Percentiles rank a stretch among this genome's conserved stretches.
phyloP scores from a whole-genome alignment of 2,888 invertebrate species.

The Troides oblongomaculatus region DNA sequence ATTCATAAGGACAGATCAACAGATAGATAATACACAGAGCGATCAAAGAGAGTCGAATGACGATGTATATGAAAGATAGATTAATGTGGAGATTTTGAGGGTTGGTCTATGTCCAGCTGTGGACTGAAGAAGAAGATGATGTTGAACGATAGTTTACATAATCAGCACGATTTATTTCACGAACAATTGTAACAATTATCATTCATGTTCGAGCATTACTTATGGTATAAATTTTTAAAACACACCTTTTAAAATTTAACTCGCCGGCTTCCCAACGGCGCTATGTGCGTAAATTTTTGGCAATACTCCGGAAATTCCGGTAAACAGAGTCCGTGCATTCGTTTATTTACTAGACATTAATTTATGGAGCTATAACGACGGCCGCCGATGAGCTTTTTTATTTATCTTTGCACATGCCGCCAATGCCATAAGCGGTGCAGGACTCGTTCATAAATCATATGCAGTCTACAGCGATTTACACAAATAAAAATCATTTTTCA shows the following conservation, averaged over 20 bases:
- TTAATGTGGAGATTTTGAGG: no score
- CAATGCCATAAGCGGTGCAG: conserved; percentile 24
- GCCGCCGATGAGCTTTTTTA: conserved; percentile 44
- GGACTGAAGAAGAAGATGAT: no score
- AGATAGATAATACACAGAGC: no score
- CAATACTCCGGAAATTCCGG: conserved; percentile 25
- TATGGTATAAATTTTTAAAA: no score
- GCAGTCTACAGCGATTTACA: conserved; percentile 18
- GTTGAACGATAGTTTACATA: no score
- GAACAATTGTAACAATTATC: no score
- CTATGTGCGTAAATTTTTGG: conserved; percentile 24
- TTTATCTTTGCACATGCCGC: conserved; percentile 36
- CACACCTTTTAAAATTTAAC: neutral
- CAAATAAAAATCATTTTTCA: neutral
- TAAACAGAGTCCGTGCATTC: conserved; percentile 29
- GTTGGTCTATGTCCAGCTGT: no score
- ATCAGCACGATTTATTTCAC: no score
- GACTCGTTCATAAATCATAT: conserved; percentile 18
- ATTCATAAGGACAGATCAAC: no score
- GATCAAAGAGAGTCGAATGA: no score
- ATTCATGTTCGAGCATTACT: no score
- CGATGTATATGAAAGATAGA: no score
- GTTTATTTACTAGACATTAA: conserved; percentile 53
- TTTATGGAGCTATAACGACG: conserved; percentile 53
- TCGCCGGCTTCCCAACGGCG: neutral